Conservation (phyloP, 1,140 invertebrate species). For the Dysdera silvatica region DNA sequence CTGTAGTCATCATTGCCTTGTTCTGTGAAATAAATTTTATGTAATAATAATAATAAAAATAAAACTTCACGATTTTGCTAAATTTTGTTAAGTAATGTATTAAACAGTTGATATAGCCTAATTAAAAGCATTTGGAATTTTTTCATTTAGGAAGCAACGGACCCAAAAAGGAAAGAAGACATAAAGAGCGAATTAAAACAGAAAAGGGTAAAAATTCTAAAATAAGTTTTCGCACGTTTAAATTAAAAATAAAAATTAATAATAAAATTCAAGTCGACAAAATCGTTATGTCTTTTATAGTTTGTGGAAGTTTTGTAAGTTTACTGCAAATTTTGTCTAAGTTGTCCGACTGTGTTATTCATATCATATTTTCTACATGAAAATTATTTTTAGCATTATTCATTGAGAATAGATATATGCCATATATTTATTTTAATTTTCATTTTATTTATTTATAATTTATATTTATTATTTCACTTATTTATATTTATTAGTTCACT, state of each 20-base stretch:
- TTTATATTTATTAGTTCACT: no score
- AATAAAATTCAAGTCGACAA: no score
- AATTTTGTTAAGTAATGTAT: conserved; percentile 10
- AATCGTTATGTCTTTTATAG: no score
- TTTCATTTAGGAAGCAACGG: conserved; percentile 50
- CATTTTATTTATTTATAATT: background rate
- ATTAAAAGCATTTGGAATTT: conserved; percentile 6
- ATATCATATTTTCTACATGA: background rate
- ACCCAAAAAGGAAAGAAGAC: conserved; percentile 52
- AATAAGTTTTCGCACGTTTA: background rate
- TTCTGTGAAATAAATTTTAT: no score
- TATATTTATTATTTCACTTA: background rate
- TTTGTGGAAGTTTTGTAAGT: no score
- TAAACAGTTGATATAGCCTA: background rate
- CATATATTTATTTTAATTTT: background rate
- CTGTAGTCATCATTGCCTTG: background rate
- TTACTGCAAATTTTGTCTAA: no score
- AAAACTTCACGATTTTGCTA: background rate
- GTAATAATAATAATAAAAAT: background rate
- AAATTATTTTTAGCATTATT: background rate
- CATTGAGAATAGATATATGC: background rate
- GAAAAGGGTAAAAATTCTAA: conserved; percentile 44
- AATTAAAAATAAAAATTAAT: no score
- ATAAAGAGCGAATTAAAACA: conserved; percentile 65
- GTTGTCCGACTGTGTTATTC: no score